Evolutionary conservation across 2,113 vertebrate species (phyloP), one percentile per base, ranked within the genome.

Genomic region (Origma solitaria): DNA sequence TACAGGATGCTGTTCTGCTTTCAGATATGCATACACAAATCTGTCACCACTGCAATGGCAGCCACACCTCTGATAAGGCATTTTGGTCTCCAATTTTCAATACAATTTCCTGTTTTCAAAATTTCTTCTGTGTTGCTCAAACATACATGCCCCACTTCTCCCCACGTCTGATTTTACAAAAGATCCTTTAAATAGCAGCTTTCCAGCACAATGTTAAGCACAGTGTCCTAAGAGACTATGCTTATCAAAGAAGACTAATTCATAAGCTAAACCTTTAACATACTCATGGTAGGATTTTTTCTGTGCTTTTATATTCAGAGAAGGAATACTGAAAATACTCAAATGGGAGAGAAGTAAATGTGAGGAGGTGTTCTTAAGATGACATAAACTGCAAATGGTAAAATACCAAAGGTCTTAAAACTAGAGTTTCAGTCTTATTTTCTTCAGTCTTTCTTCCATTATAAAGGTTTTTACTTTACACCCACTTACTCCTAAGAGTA

Each of bases 321-420:
- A 76, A 81, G 7, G 11, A 37, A 70, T 31, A 86, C 0, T 44
- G 21, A 84, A 88, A 92, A 84, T 50, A 60, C 3, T 75, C 14
- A 66, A 37, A 13, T 28, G 3, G 20, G 62, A 72, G 16, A 22
- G 65, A 72, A 89, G 69, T 14, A 85, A 61, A 78, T 31, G 3
- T 4, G 10, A 6, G 1, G 5, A 3, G 4, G 4, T 7, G 1
- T 11, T 62, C 33, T 42, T 85, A 81, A 73, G 18, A 70, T 7
- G 45, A 40, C 28, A 70, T 73, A 65, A 65, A 51, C 54, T 65
- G 33, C 33, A 86, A 87, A 64, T 33, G 21, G 42, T 22, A 91
- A 58, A 75, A 57, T 5, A 73, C 33, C 21, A 64, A 51, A 81
- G 22, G 14, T 42, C 49, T 58, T 82, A 54, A 86, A 66, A 57